These are phyloP conservation scores for Muscidifurax raptorellus DNA, from an alignment of 1,140 invertebrate genomes.

Conservation along the genomic window DNA sequence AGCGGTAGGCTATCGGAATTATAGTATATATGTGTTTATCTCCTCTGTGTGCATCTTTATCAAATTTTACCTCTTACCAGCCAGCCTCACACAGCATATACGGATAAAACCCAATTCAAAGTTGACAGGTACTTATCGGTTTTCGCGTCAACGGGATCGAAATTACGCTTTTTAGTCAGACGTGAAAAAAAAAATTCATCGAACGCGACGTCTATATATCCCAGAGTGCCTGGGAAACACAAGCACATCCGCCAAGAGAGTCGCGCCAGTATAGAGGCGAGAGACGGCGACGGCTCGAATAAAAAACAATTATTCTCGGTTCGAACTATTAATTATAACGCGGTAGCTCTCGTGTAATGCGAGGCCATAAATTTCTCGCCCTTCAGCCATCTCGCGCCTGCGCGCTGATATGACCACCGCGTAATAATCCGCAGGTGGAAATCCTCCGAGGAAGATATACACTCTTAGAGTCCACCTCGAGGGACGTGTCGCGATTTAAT, in stretches of 20 bases:
- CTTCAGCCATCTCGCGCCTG: background rate
- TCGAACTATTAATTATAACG: conserved; percentile 22
- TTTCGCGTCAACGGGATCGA: background rate
- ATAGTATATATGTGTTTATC: background rate
- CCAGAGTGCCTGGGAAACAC: background rate
- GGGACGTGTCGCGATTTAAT: conserved; percentile 44
- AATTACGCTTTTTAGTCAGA: background rate
- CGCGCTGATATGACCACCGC: background rate
- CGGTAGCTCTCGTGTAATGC: background rate
- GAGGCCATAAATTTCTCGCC: conserved; percentile 24
- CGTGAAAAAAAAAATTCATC: background rate
- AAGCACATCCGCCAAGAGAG: background rate
- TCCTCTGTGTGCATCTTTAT: too few relatives aligned
- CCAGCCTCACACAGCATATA: too few relatives aligned
- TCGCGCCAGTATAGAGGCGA: too few relatives aligned
- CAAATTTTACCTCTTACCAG: too few relatives aligned
- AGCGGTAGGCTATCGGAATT: background rate
- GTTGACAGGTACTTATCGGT: background rate
- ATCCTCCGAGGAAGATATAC: background rate
- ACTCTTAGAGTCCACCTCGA: background rate
- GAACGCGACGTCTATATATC: background rate
- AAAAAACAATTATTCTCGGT: background rate
- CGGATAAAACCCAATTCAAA: background rate
- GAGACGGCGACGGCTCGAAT: background rate
- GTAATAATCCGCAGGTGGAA: conserved; percentile 24